Evolutionary conservation across 2,888 invertebrate genomes (phyloP), one percentile per base, ranked within the genome.

Genomic region (Pharmacophagus antenor): DNA sequence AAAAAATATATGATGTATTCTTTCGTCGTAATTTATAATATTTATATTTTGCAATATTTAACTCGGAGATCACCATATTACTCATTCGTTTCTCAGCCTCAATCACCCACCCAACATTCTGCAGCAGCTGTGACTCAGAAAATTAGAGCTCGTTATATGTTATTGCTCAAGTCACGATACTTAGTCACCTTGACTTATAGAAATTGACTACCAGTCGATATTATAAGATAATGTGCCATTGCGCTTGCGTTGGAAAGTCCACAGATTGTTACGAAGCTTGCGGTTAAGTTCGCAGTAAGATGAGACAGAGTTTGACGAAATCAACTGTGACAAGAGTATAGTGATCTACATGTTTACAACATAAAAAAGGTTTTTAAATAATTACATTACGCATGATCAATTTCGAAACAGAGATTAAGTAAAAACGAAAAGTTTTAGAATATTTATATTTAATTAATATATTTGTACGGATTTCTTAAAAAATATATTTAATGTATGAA

Each of bases 111-210:
- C 15, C 22, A 1, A 23, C 46, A 46, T 25, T 20, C 21, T 58
- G 17, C 50, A n/a, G 27, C 27, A 50, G 44, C 22, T 44, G 44
- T 58, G 57, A 58, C 27, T 52, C 57, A 58, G 51, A 22, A 20
- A 58, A 58, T 58, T 58, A 46, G 51, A 21, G 21, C 44, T 51
- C 25, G 42, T 57, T 57, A 46, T n/a, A n/a, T 5, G 25, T 51
- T 51, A 41, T 37, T 37, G 20, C 12, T 49, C 50, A 42, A 50
- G 18, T 27, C 41, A 50, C 22, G 23, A 23, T 37, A 48, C 20
- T 49, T 56, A 44, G 57, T 51, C 37, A 58, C 31, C 21, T 22
- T 18, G 27, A 56, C 17, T 27, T 47, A 18, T 50, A 50, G 37
- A 48, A 48, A 44, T 20, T 20, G 18, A 4, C 8, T 5, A 18